These are phyloP conservation scores for Neomonachus schauinslandi DNA, from an alignment of 2,113 vertebrate genomes.

Conservation along the genomic window DNA sequence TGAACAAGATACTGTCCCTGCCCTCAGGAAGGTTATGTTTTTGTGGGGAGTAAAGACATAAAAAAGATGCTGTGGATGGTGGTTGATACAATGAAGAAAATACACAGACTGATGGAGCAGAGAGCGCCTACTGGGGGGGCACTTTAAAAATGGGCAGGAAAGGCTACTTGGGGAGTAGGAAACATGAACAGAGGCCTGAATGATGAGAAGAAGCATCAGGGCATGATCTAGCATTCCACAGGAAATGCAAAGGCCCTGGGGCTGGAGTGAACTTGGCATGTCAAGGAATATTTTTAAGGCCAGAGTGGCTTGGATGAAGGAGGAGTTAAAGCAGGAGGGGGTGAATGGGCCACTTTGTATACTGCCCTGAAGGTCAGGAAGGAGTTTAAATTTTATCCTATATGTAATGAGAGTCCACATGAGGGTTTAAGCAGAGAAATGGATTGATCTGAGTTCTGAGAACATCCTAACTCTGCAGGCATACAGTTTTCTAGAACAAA, in stretches of 20 bases:
- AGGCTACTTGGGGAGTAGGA: neutral
- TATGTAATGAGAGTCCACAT: neutral
- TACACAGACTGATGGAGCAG: neutral
- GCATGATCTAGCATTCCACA: neutral
- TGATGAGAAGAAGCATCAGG: neutral
- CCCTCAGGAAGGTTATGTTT: neutral
- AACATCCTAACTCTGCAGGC: neutral
- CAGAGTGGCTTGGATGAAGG: neutral
- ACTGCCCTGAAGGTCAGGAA: neutral
- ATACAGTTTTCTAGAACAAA: conserved; percentile 39
- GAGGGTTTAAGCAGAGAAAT: neutral
- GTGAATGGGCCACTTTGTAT: neutral
- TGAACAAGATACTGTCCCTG: neutral
- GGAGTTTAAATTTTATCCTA: conserved; percentile 35
- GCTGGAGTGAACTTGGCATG: neutral
- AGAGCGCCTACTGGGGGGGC: too few species aligned
- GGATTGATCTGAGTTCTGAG: conserved; percentile 46
- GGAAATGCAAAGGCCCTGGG: neutral
- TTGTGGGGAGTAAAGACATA: neutral
- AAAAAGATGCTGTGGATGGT: neutral
- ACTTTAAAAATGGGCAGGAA: neutral
- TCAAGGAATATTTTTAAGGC: neutral
- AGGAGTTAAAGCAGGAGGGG: neutral
- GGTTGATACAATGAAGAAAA: neutral
- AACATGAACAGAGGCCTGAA: neutral